Conservation (phyloP, 2,888 invertebrate species). For the Pantelozetes paolii region DNA sequence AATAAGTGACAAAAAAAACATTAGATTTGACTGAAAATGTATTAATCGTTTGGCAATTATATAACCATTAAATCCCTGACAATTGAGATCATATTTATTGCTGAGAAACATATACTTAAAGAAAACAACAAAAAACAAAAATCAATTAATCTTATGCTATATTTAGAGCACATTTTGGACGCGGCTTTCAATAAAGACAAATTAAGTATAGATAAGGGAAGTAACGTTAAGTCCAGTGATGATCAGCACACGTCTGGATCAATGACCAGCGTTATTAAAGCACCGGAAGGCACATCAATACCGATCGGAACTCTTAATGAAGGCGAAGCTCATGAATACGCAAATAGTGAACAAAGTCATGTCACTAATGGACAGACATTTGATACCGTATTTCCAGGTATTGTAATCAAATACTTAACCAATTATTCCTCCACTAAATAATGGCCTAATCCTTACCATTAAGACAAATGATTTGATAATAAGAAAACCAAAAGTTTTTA, state of each 20-base stretch:
- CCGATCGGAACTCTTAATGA: constrained; percentile 10
- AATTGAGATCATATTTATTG: too few relatives aligned
- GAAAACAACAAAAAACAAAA: too few relatives aligned
- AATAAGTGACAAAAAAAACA: too few relatives aligned
- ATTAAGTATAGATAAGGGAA: constrained; percentile 7
- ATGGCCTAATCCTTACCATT: too few relatives aligned
- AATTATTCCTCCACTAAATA: too few relatives aligned
- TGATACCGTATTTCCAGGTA: constrained; percentile 29
- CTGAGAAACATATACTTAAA: too few relatives aligned
- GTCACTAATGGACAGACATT: constrained; percentile 18
- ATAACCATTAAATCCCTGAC: too few relatives aligned
- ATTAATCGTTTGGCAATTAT: too few relatives aligned
- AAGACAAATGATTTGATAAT: too few relatives aligned
- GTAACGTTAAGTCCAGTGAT: background rate
- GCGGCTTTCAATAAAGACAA: constrained; percentile 34
- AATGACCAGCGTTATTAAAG: background rate
- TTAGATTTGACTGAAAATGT: too few relatives aligned
- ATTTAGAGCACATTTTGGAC: constrained; percentile 38
- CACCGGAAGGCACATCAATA: background rate
- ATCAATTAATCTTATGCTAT: background rate
- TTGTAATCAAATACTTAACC: too few relatives aligned
- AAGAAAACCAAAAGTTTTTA: too few relatives aligned
- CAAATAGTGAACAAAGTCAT: background rate
- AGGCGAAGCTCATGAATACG: background rate
- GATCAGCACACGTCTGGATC: constrained; percentile 21